Evolutionary conservation across 1,140 invertebrate genomes (phyloP).

Genomic region (Ceratina australensis): DNA sequence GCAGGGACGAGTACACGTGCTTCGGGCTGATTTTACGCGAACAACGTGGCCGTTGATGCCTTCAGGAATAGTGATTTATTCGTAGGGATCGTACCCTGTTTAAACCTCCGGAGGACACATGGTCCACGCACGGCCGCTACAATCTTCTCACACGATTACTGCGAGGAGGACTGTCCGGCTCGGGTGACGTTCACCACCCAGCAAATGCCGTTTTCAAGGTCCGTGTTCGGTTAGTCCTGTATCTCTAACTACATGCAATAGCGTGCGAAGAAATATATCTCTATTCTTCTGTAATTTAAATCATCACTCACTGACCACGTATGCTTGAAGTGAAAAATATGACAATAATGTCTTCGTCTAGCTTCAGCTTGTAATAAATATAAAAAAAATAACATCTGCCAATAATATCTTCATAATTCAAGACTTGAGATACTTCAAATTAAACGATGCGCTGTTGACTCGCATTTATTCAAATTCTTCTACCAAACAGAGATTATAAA

Average conservation of each 20-base stretch:
- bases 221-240: conserved; percentile 30
- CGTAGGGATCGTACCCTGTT: conserved; percentile 59
- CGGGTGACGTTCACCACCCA: conserved; percentile 72
- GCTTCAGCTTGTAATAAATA: too few relatives aligned
- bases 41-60: neutral
- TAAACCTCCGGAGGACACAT: conserved; percentile 56
- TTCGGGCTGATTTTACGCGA: neutral
- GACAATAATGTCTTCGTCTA: too few relatives aligned
- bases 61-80: conserved; percentile 27
- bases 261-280: too few relatives aligned
- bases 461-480: too few relatives aligned
- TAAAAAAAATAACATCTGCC: neutral
- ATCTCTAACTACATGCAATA: neutral
- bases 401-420: neutral
- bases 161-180: conserved; percentile 70
- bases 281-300: too few relatives aligned
- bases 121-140: conserved; percentile 67
- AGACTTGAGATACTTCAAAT: too few relatives aligned
- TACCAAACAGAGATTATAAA: neutral
- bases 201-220: conserved; percentile 72
- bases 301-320: too few relatives aligned
- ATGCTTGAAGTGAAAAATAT: too few relatives aligned
- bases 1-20: neutral
- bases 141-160: conserved; percentile 68
- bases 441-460: too few relatives aligned